Conservation (phyloP, 2,888 invertebrate genomes). For the Lasioglossum leucozonium region DNA sequence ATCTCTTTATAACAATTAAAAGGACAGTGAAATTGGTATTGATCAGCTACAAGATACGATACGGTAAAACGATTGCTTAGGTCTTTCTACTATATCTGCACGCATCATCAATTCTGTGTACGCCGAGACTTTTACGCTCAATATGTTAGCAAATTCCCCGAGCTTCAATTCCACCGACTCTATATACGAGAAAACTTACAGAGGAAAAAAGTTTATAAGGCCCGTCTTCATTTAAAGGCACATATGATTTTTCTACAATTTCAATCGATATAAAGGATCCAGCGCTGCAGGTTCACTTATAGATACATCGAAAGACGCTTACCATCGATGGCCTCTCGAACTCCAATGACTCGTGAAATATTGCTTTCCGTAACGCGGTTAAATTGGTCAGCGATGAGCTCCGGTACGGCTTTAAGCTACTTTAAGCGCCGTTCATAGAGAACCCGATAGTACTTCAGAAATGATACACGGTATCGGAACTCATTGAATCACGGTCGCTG, state of each 20-base stretch:
- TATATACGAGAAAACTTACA: background rate
- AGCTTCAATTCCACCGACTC: background rate
- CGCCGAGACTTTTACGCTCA: background rate
- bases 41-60: too few species aligned
- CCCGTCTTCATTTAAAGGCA: background rate
- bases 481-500: slow-evolving; percentile 41
- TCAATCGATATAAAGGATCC: background rate
- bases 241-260: background rate
- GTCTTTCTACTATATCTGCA: too few species aligned
- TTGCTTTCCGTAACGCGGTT: slow-evolving; percentile 50
- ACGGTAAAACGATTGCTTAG: too few species aligned
- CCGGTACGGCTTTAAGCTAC: slow-evolving; percentile 29
- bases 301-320: slow-evolving; percentile 2
- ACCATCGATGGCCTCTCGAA: slow-evolving; percentile 27
- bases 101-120: background rate
- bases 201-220: background rate
- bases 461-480: slow-evolving; percentile 36
- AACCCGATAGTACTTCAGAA: slow-evolving; percentile 27
- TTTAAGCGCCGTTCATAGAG: slow-evolving; percentile 16
- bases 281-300: background rate
- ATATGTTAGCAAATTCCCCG: background rate
- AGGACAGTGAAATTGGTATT: too few species aligned
- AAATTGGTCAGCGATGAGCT: slow-evolving; percentile 43
- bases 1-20: too few species aligned
- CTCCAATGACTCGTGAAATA: slow-evolving; percentile 53